Evolutionary conservation across 2,113 vertebrate species (phyloP).

Genomic region (Alces alces): DNA sequence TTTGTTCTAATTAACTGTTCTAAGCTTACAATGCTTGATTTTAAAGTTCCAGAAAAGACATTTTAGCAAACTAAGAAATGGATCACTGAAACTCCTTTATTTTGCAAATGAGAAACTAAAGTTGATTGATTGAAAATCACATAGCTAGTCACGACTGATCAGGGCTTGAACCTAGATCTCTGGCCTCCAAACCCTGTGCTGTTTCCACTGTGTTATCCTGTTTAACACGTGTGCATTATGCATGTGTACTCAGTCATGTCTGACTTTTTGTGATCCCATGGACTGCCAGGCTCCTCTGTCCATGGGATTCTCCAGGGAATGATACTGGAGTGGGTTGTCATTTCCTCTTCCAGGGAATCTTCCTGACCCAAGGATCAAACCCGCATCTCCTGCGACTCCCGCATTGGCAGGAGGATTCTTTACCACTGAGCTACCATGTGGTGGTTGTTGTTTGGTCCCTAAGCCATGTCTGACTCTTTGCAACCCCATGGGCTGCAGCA

Average conservation of each 20-base stretch:
- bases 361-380: background rate
- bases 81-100: background rate
- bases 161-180: background rate
- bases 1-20: slow-evolving; percentile 52
- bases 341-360: background rate
- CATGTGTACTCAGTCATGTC: background rate
- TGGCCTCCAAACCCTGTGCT: background rate
- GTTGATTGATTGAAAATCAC: background rate
- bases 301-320: background rate
- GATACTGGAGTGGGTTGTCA: background rate
- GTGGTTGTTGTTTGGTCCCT: background rate
- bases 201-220: background rate
- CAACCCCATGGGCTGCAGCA: background rate
- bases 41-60: slow-evolving; percentile 43
- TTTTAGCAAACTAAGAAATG: background rate
- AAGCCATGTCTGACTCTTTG: fast-evolving
- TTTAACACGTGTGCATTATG: background rate
- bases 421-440: background rate
- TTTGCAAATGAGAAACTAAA: slow-evolving; percentile 24
- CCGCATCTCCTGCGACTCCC: background rate
- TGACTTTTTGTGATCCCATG: background rate
- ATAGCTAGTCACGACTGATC: background rate
- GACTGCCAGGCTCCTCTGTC: background rate
- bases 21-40: slow-evolving; percentile 47
- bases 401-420: background rate